These are phyloP conservation scores for Mormoops blainvillei DNA, from an alignment of 2,113 vertebrate species.

Conservation along the genomic window DNA sequence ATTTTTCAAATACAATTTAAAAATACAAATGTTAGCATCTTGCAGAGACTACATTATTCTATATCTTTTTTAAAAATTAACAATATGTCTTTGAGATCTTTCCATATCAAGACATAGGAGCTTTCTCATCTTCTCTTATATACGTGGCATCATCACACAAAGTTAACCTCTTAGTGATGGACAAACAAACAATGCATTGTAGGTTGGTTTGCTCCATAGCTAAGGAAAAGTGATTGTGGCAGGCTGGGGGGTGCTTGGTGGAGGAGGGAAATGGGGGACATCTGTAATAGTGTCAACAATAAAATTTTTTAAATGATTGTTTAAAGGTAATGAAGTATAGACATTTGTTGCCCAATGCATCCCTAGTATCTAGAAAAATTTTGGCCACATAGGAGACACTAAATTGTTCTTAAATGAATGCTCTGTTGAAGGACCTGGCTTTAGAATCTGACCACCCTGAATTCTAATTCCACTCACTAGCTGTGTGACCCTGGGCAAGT, in stretches of 20 bases:
- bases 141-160: neutral
- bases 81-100: neutral
- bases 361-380: neutral
- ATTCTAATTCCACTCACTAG: neutral
- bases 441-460: neutral
- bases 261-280: no score
- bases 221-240: neutral
- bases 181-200: neutral
- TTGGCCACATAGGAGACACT: neutral
- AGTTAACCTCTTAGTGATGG: neutral
- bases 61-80: neutral
- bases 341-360: neutral
- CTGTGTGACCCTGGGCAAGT: neutral
- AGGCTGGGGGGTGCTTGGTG: no score
- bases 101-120: neutral
- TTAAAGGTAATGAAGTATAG: neutral
- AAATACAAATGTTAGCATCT: neutral
- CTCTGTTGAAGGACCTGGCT: neutral
- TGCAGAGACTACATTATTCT: neutral
- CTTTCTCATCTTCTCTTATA: neutral
- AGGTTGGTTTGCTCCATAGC: neutral
- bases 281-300: no score
- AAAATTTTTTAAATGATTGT: neutral
- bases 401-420: neutral
- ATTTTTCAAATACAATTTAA: neutral